These are phyloP conservation scores for Eumerus sabulonum DNA, from an alignment of 2,888 invertebrate genomes.

Conservation along the genomic window DNA sequence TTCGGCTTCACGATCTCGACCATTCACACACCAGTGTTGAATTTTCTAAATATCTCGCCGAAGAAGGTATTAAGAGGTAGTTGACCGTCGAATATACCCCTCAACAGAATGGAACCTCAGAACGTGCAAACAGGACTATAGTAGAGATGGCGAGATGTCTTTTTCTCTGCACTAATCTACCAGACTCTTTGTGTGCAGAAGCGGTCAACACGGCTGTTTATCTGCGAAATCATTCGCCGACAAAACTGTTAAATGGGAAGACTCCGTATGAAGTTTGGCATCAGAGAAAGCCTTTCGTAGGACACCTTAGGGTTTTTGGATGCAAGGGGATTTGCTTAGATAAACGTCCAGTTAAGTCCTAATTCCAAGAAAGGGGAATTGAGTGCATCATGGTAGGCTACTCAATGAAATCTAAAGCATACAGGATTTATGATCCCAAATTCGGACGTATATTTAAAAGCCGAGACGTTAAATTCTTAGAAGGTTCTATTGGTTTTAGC, in stretches of 20 bases:
- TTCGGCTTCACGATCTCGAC: too few species aligned
- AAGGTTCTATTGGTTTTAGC: background rate
- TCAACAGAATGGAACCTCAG: slow-evolving; percentile 18
- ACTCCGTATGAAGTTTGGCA: slow-evolving; percentile 21
- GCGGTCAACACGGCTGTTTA: slow-evolving; percentile 12
- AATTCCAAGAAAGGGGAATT: background rate
- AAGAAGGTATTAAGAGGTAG: slow-evolving; percentile 1
- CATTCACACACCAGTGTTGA: too few species aligned
- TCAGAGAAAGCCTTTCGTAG: slow-evolving; percentile 12
- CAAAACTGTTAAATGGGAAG: too few species aligned
- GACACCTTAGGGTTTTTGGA: too few species aligned
- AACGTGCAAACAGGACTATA: slow-evolving; percentile 13
- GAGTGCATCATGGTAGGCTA: background rate
- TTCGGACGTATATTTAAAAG: background rate
- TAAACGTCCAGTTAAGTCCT: background rate
- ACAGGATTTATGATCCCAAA: slow-evolving; percentile 3
- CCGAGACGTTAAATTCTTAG: background rate
- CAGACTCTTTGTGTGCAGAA: slow-evolving; percentile 12
- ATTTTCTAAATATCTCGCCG: background rate
- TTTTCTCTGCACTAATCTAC: background rate
- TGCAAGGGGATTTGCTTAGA: background rate
- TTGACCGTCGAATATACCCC: slow-evolving; percentile 23
- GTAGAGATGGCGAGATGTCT: slow-evolving; percentile 3
- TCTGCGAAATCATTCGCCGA: too few species aligned
- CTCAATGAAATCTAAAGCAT: slow-evolving; percentile 1